Base-by-base conservation (phyloP, 2,113 vertebrate genomes). In the Pterophyllum scalare region DNA sequence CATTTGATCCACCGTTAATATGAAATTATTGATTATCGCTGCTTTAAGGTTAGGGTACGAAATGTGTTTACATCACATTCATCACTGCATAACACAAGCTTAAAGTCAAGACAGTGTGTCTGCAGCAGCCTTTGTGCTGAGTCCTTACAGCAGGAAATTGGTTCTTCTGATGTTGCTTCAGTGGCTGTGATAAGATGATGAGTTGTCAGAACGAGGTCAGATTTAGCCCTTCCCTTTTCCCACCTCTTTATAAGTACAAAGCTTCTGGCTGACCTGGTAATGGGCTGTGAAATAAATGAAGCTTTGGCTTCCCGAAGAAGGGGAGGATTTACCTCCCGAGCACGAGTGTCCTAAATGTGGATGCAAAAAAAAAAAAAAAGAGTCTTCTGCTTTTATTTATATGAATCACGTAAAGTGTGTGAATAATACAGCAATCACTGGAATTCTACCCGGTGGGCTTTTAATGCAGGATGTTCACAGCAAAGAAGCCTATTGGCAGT, bases 171-270 rank as follows among this genome's bases (percentile, higher is more conserved):
- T 77, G 79, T 54, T 77, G 59, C 78, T 38, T 81, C 67, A 72
- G 67, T 15, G 14, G 87, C 60, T 86, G 77, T 84, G 80, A 80
- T 58, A 87, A 84, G 87, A 88, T 83, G 74, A 59, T 33, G 58
- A 91, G 31, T 85, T 89, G 81, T 90, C 88, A 86, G 77, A 90
- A 90, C 33, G 64, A 75, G 83, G 85, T 90, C 86, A 92, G 76
- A 86, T 83, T 85, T 56, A 80, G 65, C 72, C 60, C 60, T 79
- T 40, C 75, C 11, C 70, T 79, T 49, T 56, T 87, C 79, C 77
- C 79, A 79, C 89, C 67, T 88, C 80, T 84, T 83, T 65, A 80
- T 24, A 59, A 74, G 59, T 64, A 61, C 40, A 75, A 84, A 84
- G 59, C 78, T 49, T 43, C 59, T 5, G 75, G 33, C 74, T 72